A percentile compares a stretch with the other conserved stretches of the same genome.
Conservation (phyloP, 2,888 invertebrate species). For the Aricia artaxerxes region DNA sequence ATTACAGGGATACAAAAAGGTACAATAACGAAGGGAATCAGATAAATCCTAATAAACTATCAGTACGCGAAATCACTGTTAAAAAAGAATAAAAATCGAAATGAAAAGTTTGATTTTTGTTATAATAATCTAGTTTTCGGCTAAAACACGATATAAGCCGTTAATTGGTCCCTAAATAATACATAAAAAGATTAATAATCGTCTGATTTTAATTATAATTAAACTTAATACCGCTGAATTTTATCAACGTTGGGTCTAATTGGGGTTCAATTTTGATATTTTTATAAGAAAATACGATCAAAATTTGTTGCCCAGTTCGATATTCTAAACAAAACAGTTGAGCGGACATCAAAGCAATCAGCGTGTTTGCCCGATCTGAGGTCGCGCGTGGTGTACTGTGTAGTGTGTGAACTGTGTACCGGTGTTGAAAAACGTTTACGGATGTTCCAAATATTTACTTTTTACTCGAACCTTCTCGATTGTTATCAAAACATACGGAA, state of each 20-base stretch:
- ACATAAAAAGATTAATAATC: too few species aligned
- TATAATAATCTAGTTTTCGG: not conserved
- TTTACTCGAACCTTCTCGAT: not conserved
- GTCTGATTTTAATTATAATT: not conserved
- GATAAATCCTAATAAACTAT: not conserved
- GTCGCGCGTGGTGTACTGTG: not conserved
- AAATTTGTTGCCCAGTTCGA: not conserved
- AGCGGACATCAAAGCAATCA: slow-evolving; percentile 5
- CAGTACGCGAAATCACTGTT: not conserved
- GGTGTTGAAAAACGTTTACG: not conserved
- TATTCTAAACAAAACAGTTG: slow-evolving; percentile 14
- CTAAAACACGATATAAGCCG: too few species aligned
- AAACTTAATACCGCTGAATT: not conserved
- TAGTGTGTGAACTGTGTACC: not conserved
- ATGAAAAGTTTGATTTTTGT: not conserved
- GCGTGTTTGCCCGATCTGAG: slow-evolving; percentile 1
- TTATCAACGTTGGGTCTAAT: not conserved
- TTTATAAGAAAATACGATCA: not conserved
- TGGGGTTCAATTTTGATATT: not conserved
- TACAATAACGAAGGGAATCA: not conserved
- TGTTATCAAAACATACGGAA: not conserved
- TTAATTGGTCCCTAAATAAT: too few species aligned
- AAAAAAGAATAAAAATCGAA: not conserved
- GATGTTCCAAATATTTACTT: not conserved
- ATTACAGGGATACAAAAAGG: not conserved